Evolutionary conservation across 2,797 vertebrate genomes (phyloP), one percentile per base, ranked within the genome.

Genomic region (Lerista edwardsae): DNA sequence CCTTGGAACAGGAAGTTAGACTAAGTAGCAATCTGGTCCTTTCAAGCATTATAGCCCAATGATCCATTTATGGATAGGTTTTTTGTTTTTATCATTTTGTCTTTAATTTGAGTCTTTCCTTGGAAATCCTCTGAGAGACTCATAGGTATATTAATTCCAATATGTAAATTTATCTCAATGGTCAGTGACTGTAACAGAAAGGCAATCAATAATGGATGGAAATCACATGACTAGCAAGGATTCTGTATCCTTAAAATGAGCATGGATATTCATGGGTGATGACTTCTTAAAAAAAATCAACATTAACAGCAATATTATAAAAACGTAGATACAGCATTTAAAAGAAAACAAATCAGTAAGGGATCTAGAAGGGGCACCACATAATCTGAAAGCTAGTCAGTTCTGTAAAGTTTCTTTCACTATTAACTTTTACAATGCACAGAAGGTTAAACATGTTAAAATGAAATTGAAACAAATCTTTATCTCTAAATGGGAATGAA

Each of bases 121-220:
- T 75, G 36, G 3, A 80, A 67, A 74, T 47, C 25, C 57, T 84
- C 61, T 10, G 61, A 82, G 36, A 1, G 61, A 25, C n/a, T 73
- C 23, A 19, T n/a, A 11, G 71, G 77, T 64, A 64, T 36, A 84
- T 80, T 3, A 88, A 89, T 89, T 65, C 57, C 6, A 0, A 51
- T 0, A 36, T 2, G 1, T 84, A 27, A 86, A 84, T 1, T 19
- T 80, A 74, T 89, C 86, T 62, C 81, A 90, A 31, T 41, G 89
- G 81, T 83, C 73, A 75, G 0, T 2, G n/a, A 2, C 79, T 1
- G 0, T 0, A 1, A 90, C 65, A 78, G 81, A 84, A 75, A 79
- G 57, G 75, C 7, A 1, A 81, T 92, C 83, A 6, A 91, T 90
- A 1, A 83, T 4, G 55, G 90, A 84, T 89, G 87, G 86, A 12